phyloP scores from a whole-genome alignment of 2,113 vertebrate species.

The Thunnus maccoyii region DNA sequence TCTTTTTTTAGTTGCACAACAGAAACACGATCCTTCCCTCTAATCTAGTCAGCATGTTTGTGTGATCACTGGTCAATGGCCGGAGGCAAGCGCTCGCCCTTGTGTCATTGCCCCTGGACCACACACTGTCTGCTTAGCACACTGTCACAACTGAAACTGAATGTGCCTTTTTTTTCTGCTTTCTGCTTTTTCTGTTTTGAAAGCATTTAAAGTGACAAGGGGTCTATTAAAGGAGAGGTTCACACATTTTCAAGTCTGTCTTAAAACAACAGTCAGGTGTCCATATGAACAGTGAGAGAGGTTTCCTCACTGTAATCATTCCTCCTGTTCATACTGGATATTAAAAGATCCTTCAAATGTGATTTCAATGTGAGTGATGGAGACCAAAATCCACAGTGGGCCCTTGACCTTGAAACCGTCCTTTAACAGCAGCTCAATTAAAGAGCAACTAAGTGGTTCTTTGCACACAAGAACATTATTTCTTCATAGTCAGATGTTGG shows the following conservation, averaged over 20 bases:
- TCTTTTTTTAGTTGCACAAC: not conserved
- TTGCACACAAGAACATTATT: not conserved
- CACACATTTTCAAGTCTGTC: too few species aligned
- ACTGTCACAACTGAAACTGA: not conserved
- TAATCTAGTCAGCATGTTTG: conserved; percentile 15
- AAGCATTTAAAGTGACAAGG: not conserved
- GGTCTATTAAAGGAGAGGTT: too few species aligned
- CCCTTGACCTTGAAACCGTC: too few species aligned
- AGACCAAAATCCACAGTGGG: too few species aligned
- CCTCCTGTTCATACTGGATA: too few species aligned
- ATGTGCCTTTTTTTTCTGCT: too few species aligned
- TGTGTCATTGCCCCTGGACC: conserved; percentile 10
- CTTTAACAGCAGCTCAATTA: not conserved
- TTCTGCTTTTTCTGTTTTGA: not conserved
- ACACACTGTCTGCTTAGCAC: not conserved
- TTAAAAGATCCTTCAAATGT: too few species aligned
- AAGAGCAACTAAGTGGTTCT: not conserved
- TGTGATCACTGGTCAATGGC: conserved; percentile 9
- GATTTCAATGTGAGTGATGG: too few species aligned
- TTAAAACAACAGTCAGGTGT: too few species aligned
- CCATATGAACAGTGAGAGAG: too few species aligned
- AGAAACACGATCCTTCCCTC: not conserved
- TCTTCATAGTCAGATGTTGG: too few species aligned
- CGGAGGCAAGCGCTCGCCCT: not conserved
- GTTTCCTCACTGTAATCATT: too few species aligned